These are phyloP conservation scores for Dolichallabes microphthalmus DNA, from an alignment of 2,113 vertebrate species.

Conservation along the genomic window DNA sequence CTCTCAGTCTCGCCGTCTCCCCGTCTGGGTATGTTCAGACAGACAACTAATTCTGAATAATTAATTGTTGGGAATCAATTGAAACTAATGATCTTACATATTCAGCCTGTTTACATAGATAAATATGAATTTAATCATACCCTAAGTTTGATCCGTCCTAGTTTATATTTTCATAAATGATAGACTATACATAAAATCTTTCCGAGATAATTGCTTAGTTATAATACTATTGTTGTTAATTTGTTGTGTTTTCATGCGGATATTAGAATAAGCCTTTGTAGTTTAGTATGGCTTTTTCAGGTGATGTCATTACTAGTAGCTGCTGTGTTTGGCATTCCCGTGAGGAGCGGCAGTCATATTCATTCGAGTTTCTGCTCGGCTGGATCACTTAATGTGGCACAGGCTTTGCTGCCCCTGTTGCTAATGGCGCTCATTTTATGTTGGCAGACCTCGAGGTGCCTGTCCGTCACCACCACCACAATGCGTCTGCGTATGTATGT, in stretches of 20 bases:
- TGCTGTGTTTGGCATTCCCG: slow-evolving; percentile 29
- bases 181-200: not conserved
- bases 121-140: not conserved
- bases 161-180: not conserved
- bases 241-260: not conserved
- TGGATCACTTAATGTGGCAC: slow-evolving; percentile 53
- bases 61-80: not conserved
- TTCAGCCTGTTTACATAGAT: slow-evolving; percentile 18
- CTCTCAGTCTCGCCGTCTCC: slow-evolving; percentile 3
- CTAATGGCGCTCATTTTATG: slow-evolving; percentile 55
- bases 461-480: slow-evolving; percentile 51
- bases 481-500: slow-evolving; percentile 13
- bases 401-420: slow-evolving; percentile 46
- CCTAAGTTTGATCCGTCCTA: not conserved
- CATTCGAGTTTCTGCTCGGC: slow-evolving; percentile 51
- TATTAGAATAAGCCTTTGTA: slow-evolving; percentile 13
- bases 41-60: slow-evolving; percentile 29
- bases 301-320: slow-evolving; percentile 37
- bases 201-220: not conserved
- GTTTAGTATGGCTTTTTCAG: slow-evolving; percentile 27
- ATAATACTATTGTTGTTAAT: not conserved
- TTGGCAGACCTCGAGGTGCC: slow-evolving; percentile 47
- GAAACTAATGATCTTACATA: slow-evolving; percentile 12
- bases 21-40: slow-evolving; percentile 21
- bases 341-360: slow-evolving; percentile 34